Evolutionary conservation across 2,797 vertebrate genomes (phyloP).

Genomic region (Pseudotriccus pelzelni): DNA sequence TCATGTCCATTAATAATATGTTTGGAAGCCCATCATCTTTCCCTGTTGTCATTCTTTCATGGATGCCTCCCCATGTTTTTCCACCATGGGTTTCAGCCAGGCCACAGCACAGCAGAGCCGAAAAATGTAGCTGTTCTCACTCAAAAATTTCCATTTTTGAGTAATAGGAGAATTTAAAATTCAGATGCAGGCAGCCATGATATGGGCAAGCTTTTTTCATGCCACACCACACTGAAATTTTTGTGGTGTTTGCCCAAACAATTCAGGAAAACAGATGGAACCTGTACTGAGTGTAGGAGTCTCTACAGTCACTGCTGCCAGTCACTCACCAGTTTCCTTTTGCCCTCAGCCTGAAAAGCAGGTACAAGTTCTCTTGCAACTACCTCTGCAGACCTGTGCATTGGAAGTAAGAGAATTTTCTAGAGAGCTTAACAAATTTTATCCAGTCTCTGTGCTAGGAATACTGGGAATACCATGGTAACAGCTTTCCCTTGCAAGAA

Average conservation of each 20-base stretch:
- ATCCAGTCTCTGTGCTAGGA: background rate
- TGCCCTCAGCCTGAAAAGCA: background rate
- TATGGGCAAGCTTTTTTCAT: background rate
- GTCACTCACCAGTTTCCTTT: background rate
- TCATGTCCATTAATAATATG: background rate
- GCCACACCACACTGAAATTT: background rate
- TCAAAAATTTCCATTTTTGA: background rate
- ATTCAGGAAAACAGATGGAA: slow-evolving; percentile 15
- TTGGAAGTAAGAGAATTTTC: background rate
- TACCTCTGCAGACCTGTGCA: background rate
- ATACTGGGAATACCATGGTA: slow-evolving; percentile 34
- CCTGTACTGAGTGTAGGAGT: background rate
- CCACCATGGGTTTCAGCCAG: background rate
- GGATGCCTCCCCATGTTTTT: background rate
- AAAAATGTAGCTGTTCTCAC: background rate
- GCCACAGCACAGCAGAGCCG: background rate
- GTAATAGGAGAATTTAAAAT: background rate
- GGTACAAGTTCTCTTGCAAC: background rate
- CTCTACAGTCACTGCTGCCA: background rate
- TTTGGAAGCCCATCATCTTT: background rate
- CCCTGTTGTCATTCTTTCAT: background rate
- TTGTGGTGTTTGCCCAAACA: background rate
- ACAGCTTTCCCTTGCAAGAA: slow-evolving; percentile 16
- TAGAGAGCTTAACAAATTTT: background rate
- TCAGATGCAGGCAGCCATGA: background rate